Evolutionary conservation across 1,140 invertebrate genomes (phyloP).

Genomic region (Bombus superbus): DNA sequence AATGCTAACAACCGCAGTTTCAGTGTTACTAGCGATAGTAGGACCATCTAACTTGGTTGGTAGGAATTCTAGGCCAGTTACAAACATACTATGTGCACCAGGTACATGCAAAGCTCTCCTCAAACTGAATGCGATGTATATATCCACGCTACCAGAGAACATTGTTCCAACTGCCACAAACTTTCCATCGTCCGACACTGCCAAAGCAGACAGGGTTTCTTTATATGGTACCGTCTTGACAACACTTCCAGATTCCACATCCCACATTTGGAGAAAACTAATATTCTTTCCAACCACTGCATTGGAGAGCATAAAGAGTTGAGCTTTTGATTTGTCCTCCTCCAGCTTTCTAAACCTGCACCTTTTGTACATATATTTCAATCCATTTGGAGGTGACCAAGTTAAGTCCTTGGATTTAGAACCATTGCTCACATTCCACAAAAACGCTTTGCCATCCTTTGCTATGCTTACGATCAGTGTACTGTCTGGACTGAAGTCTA

Average conservation of each 20-base stretch:
- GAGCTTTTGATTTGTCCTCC: conserved; percentile 85
- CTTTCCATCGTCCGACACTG: conserved; percentile 94
- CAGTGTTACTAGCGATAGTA: conserved; percentile 87
- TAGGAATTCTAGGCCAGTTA: conserved; percentile 95
- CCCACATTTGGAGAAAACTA: conserved; percentile 90
- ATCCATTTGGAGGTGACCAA: conserved; percentile 88
- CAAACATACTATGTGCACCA: conserved; percentile 95
- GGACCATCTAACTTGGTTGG: conserved; percentile 87
- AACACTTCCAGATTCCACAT: conserved; percentile 84
- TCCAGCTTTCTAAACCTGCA: conserved; percentile 85
- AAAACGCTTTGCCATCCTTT: conserved; percentile 91
- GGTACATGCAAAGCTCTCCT: conserved; percentile 92
- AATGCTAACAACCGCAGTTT: conserved; percentile 95
- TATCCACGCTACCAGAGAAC: conserved; percentile 94
- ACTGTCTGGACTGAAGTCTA: conserved; percentile 93
- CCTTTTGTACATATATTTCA: conserved; percentile 92
- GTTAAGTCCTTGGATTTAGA: conserved; percentile 87
- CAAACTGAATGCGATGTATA: conserved; percentile 96
- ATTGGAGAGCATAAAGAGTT: conserved; percentile 93
- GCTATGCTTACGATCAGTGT: conserved; percentile 91
- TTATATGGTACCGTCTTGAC: conserved; percentile 84
- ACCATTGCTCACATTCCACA: conserved; percentile 90
- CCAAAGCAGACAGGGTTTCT: conserved; percentile 92
- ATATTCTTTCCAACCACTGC: conserved; percentile 88
- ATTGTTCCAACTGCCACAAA: conserved; percentile 96